These are phyloP conservation scores for Calyptomena viridis DNA, from an alignment of 2,113 vertebrate genomes.

Conservation along the genomic window DNA sequence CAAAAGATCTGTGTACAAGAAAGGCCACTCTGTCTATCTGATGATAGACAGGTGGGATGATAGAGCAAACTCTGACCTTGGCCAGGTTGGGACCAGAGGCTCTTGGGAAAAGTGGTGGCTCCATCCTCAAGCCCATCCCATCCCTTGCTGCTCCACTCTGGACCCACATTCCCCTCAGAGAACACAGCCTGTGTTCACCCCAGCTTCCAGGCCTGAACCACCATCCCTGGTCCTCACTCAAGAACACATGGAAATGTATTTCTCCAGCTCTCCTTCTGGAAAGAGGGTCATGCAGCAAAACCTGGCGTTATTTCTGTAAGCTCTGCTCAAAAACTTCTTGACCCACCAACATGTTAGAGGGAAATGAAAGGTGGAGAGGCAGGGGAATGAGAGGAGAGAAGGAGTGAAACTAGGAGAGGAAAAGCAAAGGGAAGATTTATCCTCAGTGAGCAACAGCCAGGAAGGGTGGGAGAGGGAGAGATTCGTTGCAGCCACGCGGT, in stretches of 20 bases:
- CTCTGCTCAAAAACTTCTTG: not conserved
- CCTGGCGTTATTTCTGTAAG: not conserved
- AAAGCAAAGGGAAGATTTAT: not conserved
- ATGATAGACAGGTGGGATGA: not conserved
- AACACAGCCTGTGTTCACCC: not conserved
- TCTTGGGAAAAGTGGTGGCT: not conserved
- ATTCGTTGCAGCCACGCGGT: rapidly evolving
- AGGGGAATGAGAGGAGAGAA: not conserved
- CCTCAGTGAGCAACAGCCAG: rapidly evolving
- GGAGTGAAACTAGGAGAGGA: not conserved
- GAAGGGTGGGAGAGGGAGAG: not conserved
- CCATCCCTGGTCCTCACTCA: not conserved
- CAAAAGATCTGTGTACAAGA: not conserved
- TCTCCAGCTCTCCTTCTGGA: not conserved
- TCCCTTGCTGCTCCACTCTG: not conserved
- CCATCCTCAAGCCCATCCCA: not conserved
- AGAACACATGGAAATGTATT: not conserved
- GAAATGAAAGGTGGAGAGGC: not conserved
- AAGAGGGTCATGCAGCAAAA: not conserved
- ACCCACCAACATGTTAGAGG: not conserved
- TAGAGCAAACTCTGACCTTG: not conserved
- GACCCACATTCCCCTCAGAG: not conserved
- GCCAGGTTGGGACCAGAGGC: not conserved
- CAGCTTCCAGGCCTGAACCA: not conserved
- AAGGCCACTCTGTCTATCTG: not conserved